A percentile compares a stretch with the other conserved stretches of the same genome.
phyloP scores from a whole-genome alignment of 1,140 invertebrate species.

The Venustaconcha ellipsiformis region DNA sequence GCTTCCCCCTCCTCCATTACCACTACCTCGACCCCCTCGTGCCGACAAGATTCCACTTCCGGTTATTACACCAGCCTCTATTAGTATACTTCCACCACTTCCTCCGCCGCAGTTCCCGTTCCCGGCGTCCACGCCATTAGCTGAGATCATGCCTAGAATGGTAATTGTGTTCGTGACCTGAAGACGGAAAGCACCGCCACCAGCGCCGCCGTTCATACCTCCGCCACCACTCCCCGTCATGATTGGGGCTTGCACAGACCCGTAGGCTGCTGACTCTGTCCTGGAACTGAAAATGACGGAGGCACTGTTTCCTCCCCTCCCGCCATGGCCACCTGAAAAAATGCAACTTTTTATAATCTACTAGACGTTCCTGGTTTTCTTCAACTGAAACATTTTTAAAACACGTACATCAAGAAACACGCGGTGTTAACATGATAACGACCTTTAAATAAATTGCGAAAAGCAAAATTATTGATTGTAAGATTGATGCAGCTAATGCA shows the following conservation, averaged over 20 bases:
- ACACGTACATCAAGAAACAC: no score
- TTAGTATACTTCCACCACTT: constrained; percentile 19
- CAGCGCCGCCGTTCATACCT: constrained; percentile 3
- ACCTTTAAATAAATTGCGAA: no score
- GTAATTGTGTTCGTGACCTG: background rate
- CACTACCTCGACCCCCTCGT: constrained; percentile 19
- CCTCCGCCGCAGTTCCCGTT: constrained; percentile 12
- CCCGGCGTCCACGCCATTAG: constrained; percentile 11
- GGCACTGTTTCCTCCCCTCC: constrained; percentile 23
- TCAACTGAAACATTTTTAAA: no score
- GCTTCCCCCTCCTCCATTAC: constrained; percentile 21
- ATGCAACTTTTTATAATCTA: background rate
- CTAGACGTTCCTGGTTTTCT: no score
- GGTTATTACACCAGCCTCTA: constrained; percentile 1
- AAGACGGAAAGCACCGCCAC: constrained; percentile 20
- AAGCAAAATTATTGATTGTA: no score
- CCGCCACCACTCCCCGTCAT: constrained; percentile 21
- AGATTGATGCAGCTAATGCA: no score
- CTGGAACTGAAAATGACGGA: constrained; percentile 6
- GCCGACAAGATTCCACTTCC: constrained; percentile 13
- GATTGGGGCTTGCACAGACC: constrained; percentile 4
- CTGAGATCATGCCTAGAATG: constrained; percentile 20
- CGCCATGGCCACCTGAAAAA: constrained; percentile 24
- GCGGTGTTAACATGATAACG: no score
- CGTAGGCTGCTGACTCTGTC: constrained; percentile 13